Evolutionary conservation across 2,113 vertebrate species (phyloP), one percentile per base, ranked within the genome.

Genomic region (Seriola dumerili): DNA sequence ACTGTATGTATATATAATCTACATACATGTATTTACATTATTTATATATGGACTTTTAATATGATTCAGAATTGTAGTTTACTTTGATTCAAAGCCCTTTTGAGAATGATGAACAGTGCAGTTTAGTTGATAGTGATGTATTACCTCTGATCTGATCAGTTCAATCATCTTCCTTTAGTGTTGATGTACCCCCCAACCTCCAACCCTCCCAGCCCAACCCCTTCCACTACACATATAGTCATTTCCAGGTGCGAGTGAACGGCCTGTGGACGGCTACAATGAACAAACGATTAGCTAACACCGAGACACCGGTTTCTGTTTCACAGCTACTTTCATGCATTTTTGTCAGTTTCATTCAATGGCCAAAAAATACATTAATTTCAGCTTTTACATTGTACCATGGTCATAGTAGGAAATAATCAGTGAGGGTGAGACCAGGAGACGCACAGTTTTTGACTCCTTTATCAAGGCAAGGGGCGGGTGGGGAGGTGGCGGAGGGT

Each of bases 1-100:
- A 80, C 76, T 85, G 88, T 89, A 86, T 93, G 91, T 90, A 83
- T 91, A 88, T 86, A 93, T 90, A 72, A 85, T 88, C 88, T 90
- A 91, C 89, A 93, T 91, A 93, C 89, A 88, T 69, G 62, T 94
- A 94, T 93, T 90, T 94, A 95, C 90, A 92, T 86, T 87, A 91
- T 90, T 89, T 91, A 86, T 93, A 94, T 76, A 94, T 76, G 79
- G 91, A 92, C 81, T 93, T 92, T 70, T 90, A 89, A 82, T 86
- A 70, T 69, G 81, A 85, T 88, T 82, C 29, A 68, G 66, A 89
- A 89, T 73, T 88, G 66, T 65, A 82, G 81, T 89, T 91, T 76
- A 88, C 81, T 93, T 91, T 84, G 72, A 92, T 90, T 84, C 88
- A 85, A 93, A 95, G 93, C 94, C 95, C 94, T 95, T 96, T 92